phyloP scores from a whole-genome alignment of 1,140 invertebrate genomes.

The Macrobrachium rosenbergii region DNA sequence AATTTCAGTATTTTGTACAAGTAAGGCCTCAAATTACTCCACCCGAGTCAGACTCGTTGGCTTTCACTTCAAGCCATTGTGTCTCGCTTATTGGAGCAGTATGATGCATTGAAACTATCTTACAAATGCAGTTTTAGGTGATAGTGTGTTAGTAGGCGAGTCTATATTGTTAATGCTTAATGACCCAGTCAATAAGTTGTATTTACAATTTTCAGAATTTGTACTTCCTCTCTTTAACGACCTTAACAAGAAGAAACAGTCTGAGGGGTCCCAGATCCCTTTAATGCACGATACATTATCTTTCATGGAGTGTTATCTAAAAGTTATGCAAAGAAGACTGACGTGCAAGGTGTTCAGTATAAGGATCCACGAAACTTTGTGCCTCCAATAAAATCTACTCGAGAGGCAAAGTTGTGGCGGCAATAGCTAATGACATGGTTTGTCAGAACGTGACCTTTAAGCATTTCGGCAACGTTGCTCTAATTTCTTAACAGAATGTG shows the following conservation, averaged over 20 bases:
- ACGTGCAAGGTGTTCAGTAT: slow-evolving; percentile 30
- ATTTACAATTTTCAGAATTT: slow-evolving; percentile 28
- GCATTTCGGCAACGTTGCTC: slow-evolving; percentile 5
- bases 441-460: slow-evolving; percentile 10
- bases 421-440: slow-evolving; percentile 33
- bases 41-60: too few species aligned
- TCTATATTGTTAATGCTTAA: background rate
- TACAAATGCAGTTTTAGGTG: too few species aligned
- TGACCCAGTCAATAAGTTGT: slow-evolving; percentile 28
- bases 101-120: too few species aligned
- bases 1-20: too few species aligned
- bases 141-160: too few species aligned
- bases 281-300: background rate
- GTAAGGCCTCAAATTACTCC: too few species aligned
- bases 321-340: slow-evolving; percentile 21
- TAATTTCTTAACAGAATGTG: slow-evolving; percentile 23
- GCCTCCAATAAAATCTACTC: slow-evolving; percentile 34
- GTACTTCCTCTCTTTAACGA: slow-evolving; percentile 15
- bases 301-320: background rate
- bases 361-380: slow-evolving; percentile 33
- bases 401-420: slow-evolving; percentile 23
- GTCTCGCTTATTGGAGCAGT: too few species aligned
- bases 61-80: too few species aligned
- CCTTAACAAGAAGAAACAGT: background rate
- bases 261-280: slow-evolving; percentile 24